Percentiles rank a stretch among this genome's conserved stretches.
These are phyloP conservation scores for Trichogramma evanescens DNA, from an alignment of 2,888 invertebrate species.

Conservation along the genomic window DNA sequence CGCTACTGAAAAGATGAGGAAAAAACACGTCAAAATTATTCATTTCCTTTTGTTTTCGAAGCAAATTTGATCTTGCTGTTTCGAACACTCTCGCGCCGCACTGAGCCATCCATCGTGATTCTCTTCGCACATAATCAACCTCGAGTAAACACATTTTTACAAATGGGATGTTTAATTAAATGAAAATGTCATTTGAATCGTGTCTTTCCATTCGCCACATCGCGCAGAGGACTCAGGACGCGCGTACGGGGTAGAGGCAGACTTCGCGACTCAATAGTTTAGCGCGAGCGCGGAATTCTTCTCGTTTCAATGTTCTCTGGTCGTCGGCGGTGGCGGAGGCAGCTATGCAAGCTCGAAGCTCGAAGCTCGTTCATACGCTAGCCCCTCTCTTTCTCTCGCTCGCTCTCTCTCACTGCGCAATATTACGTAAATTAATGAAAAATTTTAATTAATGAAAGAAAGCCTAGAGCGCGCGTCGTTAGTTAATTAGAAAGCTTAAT, in stretches of 20 bases:
- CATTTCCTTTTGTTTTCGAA: too few species aligned
- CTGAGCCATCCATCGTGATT: too few species aligned
- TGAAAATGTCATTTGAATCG: slow-evolving; percentile 15
- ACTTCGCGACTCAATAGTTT: too few species aligned
- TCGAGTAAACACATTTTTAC: too few species aligned
- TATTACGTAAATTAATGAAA: slow-evolving; percentile 23
- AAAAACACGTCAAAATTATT: too few species aligned
- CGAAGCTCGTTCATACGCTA: not conserved
- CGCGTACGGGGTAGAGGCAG: too few species aligned
- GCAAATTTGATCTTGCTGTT: too few species aligned
- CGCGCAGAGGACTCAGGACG: not conserved
- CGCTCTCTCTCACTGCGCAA: slow-evolving; percentile 2
- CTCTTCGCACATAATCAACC: too few species aligned
- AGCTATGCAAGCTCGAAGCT: too few species aligned
- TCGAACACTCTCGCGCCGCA: too few species aligned
- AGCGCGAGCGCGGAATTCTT: slow-evolving; percentile 7
- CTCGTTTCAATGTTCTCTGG: slow-evolving; percentile 3
- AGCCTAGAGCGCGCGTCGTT: slow-evolving; percentile 18
- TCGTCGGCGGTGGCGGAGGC: too few species aligned
- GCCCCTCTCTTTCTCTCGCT: not conserved
- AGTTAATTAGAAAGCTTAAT: slow-evolving; percentile 24
- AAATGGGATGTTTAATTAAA: slow-evolving; percentile 17
- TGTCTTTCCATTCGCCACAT: not conserved
- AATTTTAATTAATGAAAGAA: slow-evolving; percentile 23
- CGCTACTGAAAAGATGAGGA: too few species aligned